Evolutionary conservation across 2,888 invertebrate genomes (phyloP), one percentile per base, ranked within the genome.

Genomic region (Byasa hedistus): DNA sequence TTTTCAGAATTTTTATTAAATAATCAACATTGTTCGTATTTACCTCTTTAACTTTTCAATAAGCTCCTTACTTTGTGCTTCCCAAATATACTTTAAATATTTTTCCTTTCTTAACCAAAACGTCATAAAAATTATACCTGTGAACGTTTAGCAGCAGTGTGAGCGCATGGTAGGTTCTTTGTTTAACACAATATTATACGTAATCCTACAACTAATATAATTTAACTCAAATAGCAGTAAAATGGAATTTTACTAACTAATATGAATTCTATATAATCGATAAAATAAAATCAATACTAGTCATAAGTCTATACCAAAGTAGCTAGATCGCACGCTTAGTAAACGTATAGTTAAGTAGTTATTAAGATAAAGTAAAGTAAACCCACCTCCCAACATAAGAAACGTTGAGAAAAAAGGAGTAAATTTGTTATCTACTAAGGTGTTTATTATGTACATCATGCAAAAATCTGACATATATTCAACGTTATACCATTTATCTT

Each of bases 61-160:
- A 24, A 22, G 27, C 3, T 61, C 51, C 19, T 56, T 60, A 44
- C 60, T 60, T 12, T n/a, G 56, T 7, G 24, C 23, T 23, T 56
- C 51, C 65, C 65, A 65, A n/a, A 61, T 32, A 44, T 54, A 61
- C 15, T 60, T 36, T 22, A 65, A 36, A 65, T 51, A 24, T 56
- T 65, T 56, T 56, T 51, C 36, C 36, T n/a, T 65, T 32, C 60
- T 48, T 23, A 44, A 19, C 65, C 65, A 65, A 23, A 5, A 65
- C 7, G 60, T 27, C 8, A 22, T 24, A n/a, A 65, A 61, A 21
- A 65, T 22, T 5, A 65, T 56, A 56, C 65, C 65, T 65, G 51
- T 15, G 44, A 54, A 54, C 52, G n/a, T 19, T 12, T n/a, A n/a
- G 12, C 39, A 39, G 15, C 39, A 15, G 12, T 10, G 8, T 39